Conservation (phyloP, 2,113 vertebrate species). For the Hemichromis elongatus region DNA sequence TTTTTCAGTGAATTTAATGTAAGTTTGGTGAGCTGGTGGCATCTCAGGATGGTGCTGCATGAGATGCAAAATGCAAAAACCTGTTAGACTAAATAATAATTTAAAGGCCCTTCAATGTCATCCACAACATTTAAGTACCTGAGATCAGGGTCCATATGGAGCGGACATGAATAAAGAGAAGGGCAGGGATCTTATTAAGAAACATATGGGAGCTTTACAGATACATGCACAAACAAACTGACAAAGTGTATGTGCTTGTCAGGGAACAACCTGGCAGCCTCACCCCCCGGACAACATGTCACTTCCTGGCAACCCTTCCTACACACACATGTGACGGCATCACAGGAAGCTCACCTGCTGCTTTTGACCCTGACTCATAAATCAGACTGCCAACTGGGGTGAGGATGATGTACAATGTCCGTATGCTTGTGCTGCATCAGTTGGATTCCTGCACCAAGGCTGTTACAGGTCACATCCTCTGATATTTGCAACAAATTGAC, state of each 20-base stretch:
- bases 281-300: background rate
- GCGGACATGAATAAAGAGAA: background rate
- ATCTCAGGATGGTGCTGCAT: too few relatives aligned
- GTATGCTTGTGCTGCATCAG: constrained; percentile 11
- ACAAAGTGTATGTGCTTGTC: background rate
- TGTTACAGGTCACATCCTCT: constrained; percentile 35
- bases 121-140: background rate
- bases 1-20: too few relatives aligned
- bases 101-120: background rate
- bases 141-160: background rate
- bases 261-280: constrained; percentile 8
- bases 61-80: background rate
- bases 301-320: constrained; percentile 24
- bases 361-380: constrained; percentile 44
- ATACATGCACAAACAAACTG: background rate
- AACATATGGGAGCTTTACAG: background rate
- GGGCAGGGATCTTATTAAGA: background rate
- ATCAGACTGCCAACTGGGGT: constrained; percentile 11
- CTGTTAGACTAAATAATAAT: background rate
- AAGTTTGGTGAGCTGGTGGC: too few relatives aligned
- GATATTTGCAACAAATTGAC: constrained; percentile 19
- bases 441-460: background rate
- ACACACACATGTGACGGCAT: constrained; percentile 15
- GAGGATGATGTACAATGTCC: constrained; percentile 1
- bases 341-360: constrained; percentile 47